A percentile compares a stretch with the other conserved stretches of the same genome.
Conservation (phyloP, 2,888 invertebrate species). For the Euzetes globulus region DNA sequence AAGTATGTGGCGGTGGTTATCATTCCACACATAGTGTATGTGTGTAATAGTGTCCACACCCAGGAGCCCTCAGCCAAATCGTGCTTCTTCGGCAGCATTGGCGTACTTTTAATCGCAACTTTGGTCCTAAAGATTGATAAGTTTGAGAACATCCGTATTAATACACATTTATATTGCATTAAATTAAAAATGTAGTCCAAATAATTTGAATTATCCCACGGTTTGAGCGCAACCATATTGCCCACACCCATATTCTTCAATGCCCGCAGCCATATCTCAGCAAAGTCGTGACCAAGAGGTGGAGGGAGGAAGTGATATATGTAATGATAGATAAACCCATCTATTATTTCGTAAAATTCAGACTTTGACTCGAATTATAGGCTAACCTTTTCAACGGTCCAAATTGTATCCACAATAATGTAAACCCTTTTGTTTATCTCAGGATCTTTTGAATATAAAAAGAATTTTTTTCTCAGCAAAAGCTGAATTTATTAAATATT, state of each 20-base stretch:
- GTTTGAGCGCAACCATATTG: slow-evolving; percentile 14
- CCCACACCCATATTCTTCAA: slow-evolving; percentile 6
- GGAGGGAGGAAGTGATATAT: slow-evolving; percentile 25
- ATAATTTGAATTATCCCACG: slow-evolving; percentile 22
- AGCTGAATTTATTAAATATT: not conserved
- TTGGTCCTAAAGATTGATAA: slow-evolving; percentile 19
- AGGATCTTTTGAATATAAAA: not conserved
- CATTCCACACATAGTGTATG: not conserved
- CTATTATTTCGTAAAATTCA: not conserved
- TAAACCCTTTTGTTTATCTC: not conserved
- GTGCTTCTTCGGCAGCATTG: slow-evolving; percentile 27
- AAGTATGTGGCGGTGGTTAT: not conserved
- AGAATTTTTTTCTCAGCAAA: not conserved
- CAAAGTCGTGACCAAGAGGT: slow-evolving; percentile 5
- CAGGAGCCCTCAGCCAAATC: slow-evolving; percentile 27
- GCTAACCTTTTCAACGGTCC: not conserved
- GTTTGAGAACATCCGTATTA: slow-evolving; percentile 18
- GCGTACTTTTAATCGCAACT: slow-evolving; percentile 13
- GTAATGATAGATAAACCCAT: not conserved
- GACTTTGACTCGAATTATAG: slow-evolving; percentile 4
- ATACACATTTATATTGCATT: not conserved
- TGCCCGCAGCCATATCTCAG: not conserved
- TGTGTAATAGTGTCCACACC: slow-evolving; percentile 8
- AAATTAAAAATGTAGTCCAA: slow-evolving; percentile 18
- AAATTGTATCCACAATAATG: not conserved